phyloP scores from a whole-genome alignment of 2,797 vertebrate species.

The Amazonetta brasiliensis region DNA sequence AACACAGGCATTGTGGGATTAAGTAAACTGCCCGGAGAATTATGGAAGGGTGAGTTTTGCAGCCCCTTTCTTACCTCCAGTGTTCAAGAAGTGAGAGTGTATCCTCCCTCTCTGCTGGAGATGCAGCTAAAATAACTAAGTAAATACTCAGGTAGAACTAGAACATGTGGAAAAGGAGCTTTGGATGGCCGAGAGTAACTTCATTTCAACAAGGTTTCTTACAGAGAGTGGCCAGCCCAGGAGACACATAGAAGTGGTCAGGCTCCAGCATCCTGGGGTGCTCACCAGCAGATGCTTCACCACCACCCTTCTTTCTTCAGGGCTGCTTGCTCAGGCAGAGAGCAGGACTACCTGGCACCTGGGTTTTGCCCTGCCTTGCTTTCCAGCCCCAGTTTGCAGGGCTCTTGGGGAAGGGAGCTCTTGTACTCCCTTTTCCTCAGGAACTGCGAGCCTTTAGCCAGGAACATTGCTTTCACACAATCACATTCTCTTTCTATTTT shows the following conservation, averaged over 20 bases:
- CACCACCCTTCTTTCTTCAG: neutral
- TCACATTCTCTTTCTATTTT: neutral
- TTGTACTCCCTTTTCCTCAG: neutral
- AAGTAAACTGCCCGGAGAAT: neutral
- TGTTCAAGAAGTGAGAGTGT: neutral
- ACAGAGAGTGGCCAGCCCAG: neutral
- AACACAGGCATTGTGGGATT: neutral
- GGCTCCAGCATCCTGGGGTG: neutral
- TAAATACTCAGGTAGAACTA: neutral
- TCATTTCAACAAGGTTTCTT: neutral
- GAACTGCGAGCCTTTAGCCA: neutral
- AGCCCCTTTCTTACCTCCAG: neutral
- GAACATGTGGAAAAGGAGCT: neutral
- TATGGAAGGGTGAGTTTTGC: neutral
- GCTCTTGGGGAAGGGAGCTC: neutral
- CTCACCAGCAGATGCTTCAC: fast-evolving
- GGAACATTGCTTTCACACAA: neutral
- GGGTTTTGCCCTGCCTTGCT: neutral
- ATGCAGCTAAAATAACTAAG: neutral
- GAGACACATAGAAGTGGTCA: neutral
- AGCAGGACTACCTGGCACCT: fast-evolving
- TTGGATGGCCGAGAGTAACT: neutral
- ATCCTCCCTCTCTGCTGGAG: neutral
- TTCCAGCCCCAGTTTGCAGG: neutral
- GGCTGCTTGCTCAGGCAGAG: neutral